phyloP scores from a whole-genome alignment of 2,888 invertebrate genomes.

The Trachelus tabidus region DNA sequence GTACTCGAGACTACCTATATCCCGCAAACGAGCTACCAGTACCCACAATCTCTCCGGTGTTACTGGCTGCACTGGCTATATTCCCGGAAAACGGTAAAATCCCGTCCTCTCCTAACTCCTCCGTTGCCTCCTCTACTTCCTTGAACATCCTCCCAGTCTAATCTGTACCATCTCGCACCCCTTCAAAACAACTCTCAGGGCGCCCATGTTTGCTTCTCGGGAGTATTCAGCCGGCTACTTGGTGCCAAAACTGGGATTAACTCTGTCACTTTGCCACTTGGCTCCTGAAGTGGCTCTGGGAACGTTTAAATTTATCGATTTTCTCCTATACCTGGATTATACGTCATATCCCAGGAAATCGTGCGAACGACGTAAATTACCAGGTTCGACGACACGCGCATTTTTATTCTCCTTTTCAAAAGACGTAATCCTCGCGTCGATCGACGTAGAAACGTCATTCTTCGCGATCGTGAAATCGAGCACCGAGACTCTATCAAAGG shows the following conservation, averaged over 20 bases:
- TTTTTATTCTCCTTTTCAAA: not conserved
- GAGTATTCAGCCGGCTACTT: not conserved
- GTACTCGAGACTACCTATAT: conserved; percentile 4
- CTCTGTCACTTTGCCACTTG: not conserved
- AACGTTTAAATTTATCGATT: not conserved
- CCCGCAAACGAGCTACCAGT: conserved; percentile 8
- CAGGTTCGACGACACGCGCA: not conserved
- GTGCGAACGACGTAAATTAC: not conserved
- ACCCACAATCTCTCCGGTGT: conserved; percentile 10
- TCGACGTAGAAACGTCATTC: not conserved
- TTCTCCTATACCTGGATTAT: not conserved
- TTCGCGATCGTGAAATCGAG: not conserved
- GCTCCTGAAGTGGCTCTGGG: not conserved
- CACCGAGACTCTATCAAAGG: not conserved
- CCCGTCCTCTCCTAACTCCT: not conserved
- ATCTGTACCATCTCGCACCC: not conserved
- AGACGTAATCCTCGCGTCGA: not conserved
- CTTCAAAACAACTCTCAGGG: not conserved
- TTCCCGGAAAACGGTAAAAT: not conserved
- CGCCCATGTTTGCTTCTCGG: not conserved
- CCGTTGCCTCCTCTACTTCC: not conserved
- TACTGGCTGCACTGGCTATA: not conserved
- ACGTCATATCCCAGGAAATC: not conserved
- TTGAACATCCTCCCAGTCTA: not conserved
- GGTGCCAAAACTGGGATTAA: not conserved